Evolutionary conservation across 2,113 vertebrate species (phyloP), one percentile per base, ranked within the genome.

Genomic region (Macquaria australasica): DNA sequence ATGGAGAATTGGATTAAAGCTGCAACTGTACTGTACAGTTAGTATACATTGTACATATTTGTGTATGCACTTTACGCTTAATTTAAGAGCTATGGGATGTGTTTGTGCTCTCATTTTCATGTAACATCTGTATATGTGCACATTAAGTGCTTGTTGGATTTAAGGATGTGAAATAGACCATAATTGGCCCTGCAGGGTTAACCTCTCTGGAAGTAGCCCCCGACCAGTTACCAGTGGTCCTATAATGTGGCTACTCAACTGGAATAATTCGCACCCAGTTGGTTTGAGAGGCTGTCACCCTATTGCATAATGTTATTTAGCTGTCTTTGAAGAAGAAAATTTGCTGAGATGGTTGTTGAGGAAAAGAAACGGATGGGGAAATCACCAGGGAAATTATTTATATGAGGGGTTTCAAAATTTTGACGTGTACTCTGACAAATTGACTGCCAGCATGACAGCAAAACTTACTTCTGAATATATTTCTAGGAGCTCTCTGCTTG

Each of bases 241-340:
- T 0, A 3, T 64, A 71, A 48, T 28, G 14, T 39, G 16, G 62
- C 31, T 45, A 64, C 55, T 67, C 31, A 62, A 20, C 62, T 53
- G 63, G n/a, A 70, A 74, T 69, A 62, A 79, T 80, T 74, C 69
- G 16, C 50, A 37, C 14, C 28, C 39, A 64, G 37, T 25, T 43
- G 41, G 41, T 48, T 67, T 63, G 31, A 55, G 45, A 56, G 28
- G 25, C 58, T 86, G 66, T 72, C 73, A 85, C 43, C 56, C 5
- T 23, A 21, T 70, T 85, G 78, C 31, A 0, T 76, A 21, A 73
- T 73, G 20, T 67, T 71, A 77, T 75, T 86, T 86, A 50, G 67
- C 58, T 58, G 39, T 75, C 77, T 74, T 64, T 66, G 58, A 64
- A 71, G 73, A 76, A 10, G 25, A 59, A 59, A 77, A 86, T 18